Percentiles rank a stretch among this genome's conserved stretches.
These are phyloP conservation scores for Eubucco bourcierii DNA, from an alignment of 2,113 vertebrate species.

Conservation along the genomic window DNA sequence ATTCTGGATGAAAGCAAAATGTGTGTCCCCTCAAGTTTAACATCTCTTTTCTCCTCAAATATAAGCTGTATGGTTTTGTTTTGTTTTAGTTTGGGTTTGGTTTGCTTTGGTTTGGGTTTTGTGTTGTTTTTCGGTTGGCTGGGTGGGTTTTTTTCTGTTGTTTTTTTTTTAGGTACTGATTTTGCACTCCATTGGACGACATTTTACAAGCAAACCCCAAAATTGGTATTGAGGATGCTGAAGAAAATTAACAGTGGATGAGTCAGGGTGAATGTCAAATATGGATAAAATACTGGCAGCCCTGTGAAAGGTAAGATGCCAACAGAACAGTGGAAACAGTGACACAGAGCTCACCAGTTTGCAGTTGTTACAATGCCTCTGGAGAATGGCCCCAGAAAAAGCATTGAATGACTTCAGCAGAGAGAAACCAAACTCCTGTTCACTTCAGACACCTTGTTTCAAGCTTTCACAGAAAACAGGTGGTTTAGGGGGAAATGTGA, in stretches of 20 bases:
- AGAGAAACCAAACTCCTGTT: neutral
- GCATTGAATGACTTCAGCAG: neutral
- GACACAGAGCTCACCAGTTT: neutral
- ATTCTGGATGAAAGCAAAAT: neutral
- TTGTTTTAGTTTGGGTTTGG: neutral
- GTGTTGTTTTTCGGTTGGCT: too few relatives aligned
- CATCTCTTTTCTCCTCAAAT: rapidly evolving
- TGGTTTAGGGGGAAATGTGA: neutral
- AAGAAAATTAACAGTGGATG: neutral
- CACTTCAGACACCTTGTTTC: neutral
- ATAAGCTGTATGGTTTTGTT: neutral
- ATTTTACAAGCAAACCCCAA: neutral
- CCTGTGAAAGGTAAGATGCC: neutral
- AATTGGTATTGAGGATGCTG: neutral
- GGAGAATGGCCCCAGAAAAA: neutral
- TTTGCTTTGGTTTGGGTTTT: too few relatives aligned
- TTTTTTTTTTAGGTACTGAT: neutral
- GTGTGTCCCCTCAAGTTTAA: neutral
- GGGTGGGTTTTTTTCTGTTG: too few relatives aligned
- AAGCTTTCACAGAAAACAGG: neutral
- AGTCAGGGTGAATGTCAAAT: neutral
- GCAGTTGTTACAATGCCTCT: neutral
- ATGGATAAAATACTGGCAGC: neutral
- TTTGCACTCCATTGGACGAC: neutral
- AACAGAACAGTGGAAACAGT: neutral